phyloP scores from a whole-genome alignment of 2,888 invertebrate species.

The Ectobius pallidus region DNA sequence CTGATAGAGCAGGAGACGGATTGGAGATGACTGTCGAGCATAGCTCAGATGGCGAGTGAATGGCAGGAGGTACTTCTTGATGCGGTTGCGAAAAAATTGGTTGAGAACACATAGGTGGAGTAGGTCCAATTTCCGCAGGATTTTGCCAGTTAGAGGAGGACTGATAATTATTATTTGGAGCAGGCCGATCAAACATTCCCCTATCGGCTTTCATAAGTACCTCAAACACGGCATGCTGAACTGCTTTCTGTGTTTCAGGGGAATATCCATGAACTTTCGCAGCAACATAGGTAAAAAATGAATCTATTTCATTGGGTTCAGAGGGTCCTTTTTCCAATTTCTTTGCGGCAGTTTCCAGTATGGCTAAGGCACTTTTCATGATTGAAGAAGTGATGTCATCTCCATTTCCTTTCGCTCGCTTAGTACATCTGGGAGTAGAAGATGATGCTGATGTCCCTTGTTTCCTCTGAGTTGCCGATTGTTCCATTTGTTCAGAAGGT shows the following conservation, averaged over 20 bases:
- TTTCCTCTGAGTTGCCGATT: slow-evolving; percentile 1
- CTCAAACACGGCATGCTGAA: no score
- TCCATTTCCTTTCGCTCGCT: not conserved
- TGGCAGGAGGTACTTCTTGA: not conserved
- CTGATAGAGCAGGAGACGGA: no score
- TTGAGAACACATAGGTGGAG: not conserved
- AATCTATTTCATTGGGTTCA: slow-evolving; percentile 1
- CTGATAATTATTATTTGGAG: no score
- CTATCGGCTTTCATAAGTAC: slow-evolving; percentile 21
- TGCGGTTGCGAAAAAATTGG: not conserved
- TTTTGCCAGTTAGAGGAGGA: not conserved
- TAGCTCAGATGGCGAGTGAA: not conserved
- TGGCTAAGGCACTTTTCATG: not conserved
- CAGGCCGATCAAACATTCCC: slow-evolving; percentile 11
- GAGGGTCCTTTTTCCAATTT: not conserved
- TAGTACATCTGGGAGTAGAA: slow-evolving; percentile 20
- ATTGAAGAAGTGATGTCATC: no score
- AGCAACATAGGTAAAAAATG: no score
- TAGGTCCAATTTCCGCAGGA: not conserved
- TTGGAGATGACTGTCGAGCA: not conserved
- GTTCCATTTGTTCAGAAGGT: no score
- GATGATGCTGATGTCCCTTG: slow-evolving; percentile 2
- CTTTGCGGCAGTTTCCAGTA: slow-evolving; percentile 7
- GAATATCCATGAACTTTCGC: slow-evolving; percentile 18
- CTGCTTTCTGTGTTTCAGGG: not conserved